phyloP scores from a whole-genome alignment of 2,888 invertebrate species.

The Adela reaumurella region DNA sequence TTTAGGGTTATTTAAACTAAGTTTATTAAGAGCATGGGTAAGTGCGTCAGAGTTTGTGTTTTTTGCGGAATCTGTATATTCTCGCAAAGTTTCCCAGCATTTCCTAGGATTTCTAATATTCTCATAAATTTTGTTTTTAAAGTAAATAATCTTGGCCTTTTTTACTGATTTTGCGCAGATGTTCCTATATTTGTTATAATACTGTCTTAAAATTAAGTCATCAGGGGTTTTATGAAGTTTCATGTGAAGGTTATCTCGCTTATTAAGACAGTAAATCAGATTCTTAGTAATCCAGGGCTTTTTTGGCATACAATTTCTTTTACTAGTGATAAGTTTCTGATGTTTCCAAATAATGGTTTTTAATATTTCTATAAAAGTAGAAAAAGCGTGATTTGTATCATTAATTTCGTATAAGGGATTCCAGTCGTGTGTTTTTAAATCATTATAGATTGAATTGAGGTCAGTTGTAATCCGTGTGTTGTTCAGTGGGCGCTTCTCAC shows the following conservation, averaged over 20 bases:
- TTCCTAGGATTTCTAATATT: background rate
- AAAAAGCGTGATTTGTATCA: background rate
- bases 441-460: background rate
- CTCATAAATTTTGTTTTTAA: background rate
- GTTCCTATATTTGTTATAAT: constrained; percentile 2
- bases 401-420: background rate
- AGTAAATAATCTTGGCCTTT: background rate
- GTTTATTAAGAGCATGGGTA: background rate
- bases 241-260: background rate
- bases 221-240: background rate
- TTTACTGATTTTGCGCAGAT: background rate
- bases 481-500: too few relatives aligned
- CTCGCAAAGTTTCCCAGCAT: background rate
- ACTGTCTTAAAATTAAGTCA: background rate
- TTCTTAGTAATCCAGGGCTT: constrained; percentile 1
- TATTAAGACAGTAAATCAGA: background rate
- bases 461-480: too few relatives aligned
- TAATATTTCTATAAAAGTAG: background rate
- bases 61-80: background rate
- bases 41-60: background rate
- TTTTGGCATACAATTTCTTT: background rate
- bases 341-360: background rate
- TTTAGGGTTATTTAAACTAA: background rate
- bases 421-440: background rate
- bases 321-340: background rate